Evolutionary conservation across 2,888 invertebrate species (phyloP), one percentile per base, ranked within the genome.

Genomic region (Zaprionus bogoriensis): DNA sequence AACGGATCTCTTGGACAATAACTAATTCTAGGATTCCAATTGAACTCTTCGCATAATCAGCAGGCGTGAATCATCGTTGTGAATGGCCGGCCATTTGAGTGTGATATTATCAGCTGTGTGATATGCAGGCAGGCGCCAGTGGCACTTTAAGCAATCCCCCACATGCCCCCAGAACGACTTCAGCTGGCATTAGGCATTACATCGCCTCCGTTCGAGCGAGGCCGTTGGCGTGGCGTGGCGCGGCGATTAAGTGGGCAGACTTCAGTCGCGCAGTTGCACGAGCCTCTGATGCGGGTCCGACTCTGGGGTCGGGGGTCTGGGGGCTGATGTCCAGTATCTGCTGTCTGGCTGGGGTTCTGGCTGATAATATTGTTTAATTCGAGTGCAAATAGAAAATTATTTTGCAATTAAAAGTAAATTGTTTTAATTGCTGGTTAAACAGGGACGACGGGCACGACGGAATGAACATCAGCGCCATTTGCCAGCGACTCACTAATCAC

Each of bases 401-500:
- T 87, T 87, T 78, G 78, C 87, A 84, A 84, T 84, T 84, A 84
- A 84, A 81, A 74, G 67, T 73, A 73, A 84, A 84, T 87, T 84
- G 87, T 76, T 87, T 83, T 78, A 81, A 84, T 81, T 87, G 78
- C 71, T 84, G 76, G 69, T 73, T 71, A 81, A 83, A 77, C 63
- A 25, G 32, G 48, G 19, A 36, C 44, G 62, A n/a, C n/a, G 67
- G 60, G 54, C 60, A 27, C 12, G 14, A 7, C 2, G 6, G 32
- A 14, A 71, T 58, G 57, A 28, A 47, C 17, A 25, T 27, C 55
- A 51, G 14, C 22, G 12, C 44, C 45, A 47, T 32, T 38, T 44
- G 45, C 12, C 10, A 9, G 20, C 17, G 39, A 30, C 27, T 30
- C 44, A n/a, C 60, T 74, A 77, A 81, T 74, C 81, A 54, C 38